phyloP scores from a whole-genome alignment of 2,113 vertebrate genomes.

The Vulpes vulpes region DNA sequence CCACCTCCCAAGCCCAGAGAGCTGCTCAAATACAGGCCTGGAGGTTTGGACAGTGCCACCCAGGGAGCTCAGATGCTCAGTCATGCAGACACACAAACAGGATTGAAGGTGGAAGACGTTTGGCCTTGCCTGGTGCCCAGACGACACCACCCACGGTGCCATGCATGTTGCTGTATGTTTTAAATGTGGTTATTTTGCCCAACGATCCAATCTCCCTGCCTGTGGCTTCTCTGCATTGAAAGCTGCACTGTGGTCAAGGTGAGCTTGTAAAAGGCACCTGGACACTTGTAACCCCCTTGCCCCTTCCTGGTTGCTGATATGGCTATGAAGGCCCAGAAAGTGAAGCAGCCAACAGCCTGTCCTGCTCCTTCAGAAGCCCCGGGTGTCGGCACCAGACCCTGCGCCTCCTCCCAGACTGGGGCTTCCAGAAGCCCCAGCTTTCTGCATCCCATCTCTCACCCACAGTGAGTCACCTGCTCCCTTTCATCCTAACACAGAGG shows the following conservation, averaged over 20 bases:
- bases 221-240: neutral
- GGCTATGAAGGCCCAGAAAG: neutral
- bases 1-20: neutral
- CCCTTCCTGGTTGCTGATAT: neutral
- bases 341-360: neutral
- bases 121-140: neutral
- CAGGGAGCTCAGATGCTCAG: accelerated
- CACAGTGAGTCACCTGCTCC: accelerated
- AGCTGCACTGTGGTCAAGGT: neutral
- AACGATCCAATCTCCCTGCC: neutral
- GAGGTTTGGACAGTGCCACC: neutral
- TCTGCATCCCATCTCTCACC: neutral
- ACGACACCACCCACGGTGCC: accelerated
- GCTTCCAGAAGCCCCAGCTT: neutral
- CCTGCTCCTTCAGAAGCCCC: neutral
- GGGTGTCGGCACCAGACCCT: accelerated
- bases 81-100: accelerated
- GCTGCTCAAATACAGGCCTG: neutral
- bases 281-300: accelerated
- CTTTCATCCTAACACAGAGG: neutral
- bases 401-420: accelerated
- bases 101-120: neutral
- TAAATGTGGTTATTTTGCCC: neutral
- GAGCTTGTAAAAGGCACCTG: neutral
- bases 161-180: neutral